Conservation (phyloP, 2,888 invertebrate species). For the Andrena trimmerana region DNA sequence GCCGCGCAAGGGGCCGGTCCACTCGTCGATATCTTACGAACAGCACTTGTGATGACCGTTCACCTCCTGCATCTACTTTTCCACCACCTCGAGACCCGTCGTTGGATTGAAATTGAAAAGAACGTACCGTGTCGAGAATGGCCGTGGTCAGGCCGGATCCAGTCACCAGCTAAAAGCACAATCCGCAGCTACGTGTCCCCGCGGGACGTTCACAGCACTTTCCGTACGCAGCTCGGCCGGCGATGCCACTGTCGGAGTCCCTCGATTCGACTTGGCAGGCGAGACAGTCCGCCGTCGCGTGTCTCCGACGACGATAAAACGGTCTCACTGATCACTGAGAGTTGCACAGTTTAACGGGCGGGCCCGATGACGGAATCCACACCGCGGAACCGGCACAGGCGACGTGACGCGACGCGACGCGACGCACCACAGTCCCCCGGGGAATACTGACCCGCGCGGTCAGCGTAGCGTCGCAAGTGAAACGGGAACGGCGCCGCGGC, state of each 20-base stretch:
- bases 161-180: conserved; percentile 83
- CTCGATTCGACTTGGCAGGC: not conserved
- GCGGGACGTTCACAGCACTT: conserved; percentile 63
- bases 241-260: conserved; percentile 16
- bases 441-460: not conserved
- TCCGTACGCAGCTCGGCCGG: conserved; percentile 40
- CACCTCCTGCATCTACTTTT: not conserved
- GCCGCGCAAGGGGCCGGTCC: not conserved
- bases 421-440: not conserved
- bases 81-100: not conserved
- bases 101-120: conserved; percentile 9
- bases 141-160: conserved; percentile 85
- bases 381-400: conserved; percentile 2
- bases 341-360: conserved; percentile 63
- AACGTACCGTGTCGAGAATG: conserved; percentile 85
- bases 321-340: conserved; percentile 68
- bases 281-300: not conserved
- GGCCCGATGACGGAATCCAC: not conserved
- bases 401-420: not conserved
- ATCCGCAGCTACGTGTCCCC: conserved; percentile 76
- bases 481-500: conserved; percentile 15
- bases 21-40: not conserved
- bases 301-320: not conserved
- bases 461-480: not conserved
- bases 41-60: not conserved